A percentile compares a stretch with the other conserved stretches of the same genome.
These are phyloP conservation scores for Lagopus muta DNA, from an alignment of 2,113 vertebrate genomes.

Conservation along the genomic window DNA sequence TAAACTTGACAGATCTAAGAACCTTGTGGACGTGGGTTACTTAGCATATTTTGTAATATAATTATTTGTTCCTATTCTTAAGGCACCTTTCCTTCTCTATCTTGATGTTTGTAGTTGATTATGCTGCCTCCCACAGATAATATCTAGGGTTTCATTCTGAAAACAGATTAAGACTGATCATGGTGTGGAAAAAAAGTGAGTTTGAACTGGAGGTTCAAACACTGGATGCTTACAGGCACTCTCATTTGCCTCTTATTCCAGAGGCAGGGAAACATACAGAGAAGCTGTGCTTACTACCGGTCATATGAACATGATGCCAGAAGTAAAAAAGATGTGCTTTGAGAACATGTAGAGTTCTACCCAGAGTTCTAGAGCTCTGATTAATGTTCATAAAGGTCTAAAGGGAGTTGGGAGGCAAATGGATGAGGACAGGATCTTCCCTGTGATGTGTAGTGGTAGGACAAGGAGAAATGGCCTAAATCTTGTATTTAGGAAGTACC, in stretches of 20 bases:
- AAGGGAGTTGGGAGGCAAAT: too few relatives aligned
- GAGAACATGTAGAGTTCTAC: not conserved
- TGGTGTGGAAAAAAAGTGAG: not conserved
- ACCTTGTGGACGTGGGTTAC: not conserved
- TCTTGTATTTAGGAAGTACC: too few relatives aligned
- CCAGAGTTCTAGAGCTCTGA: not conserved
- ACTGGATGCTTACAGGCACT: not conserved
- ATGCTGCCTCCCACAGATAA: not conserved
- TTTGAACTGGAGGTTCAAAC: not conserved
- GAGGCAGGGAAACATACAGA: not conserved
- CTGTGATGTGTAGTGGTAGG: too few relatives aligned
- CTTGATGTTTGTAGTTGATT: not conserved
- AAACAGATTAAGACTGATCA: not conserved
- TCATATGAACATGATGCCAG: not conserved
- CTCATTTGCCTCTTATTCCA: not conserved
- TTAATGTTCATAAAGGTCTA: too few relatives aligned
- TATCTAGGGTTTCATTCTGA: not conserved
- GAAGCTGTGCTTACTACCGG: not conserved
- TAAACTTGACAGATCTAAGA: slow-evolving; percentile 15
- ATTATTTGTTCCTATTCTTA: not conserved
- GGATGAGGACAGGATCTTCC: too few relatives aligned
- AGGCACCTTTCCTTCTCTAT: not conserved
- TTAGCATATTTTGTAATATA: not conserved
- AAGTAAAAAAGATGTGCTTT: not conserved
- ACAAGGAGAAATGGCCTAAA: too few relatives aligned